Conservation (phyloP, 2,797 vertebrate species). For the Channallabes apus region DNA sequence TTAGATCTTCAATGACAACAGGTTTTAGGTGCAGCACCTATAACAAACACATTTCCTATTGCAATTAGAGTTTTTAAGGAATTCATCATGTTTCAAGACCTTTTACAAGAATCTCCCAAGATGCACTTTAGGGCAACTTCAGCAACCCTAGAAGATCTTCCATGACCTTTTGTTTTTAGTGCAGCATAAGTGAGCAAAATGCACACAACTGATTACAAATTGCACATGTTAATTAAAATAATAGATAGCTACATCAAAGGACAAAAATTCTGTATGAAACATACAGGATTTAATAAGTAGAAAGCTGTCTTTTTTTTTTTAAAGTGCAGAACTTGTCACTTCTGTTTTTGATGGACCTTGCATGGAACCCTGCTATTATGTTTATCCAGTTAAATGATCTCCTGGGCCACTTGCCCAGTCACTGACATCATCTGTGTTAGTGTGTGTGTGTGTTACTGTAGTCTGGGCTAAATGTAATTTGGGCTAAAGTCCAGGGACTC, state of each 20-base stretch:
- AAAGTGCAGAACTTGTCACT: not conserved
- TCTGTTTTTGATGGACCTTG: slow-evolving; percentile 30
- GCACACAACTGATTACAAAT: not conserved
- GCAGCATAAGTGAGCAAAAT: not conserved
- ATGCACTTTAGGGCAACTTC: not conserved
- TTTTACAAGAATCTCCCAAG: not conserved
- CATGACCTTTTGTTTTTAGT: not conserved
- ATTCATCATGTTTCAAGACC: not conserved
- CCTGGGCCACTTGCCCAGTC: slow-evolving; percentile 47
- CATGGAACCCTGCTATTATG: slow-evolving; percentile 37
- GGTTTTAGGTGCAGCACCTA: not conserved
- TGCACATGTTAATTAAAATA: not conserved
- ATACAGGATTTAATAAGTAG: not conserved
- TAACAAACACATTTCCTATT: not conserved
- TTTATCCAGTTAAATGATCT: slow-evolving; percentile 52
- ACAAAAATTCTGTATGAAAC: not conserved
- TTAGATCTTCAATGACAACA: not conserved
- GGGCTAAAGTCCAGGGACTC: slow-evolving; percentile 10
- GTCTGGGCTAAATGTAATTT: slow-evolving; percentile 25
- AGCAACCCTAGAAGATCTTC: not conserved
- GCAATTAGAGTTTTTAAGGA: not conserved
- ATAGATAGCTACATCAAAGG: not conserved
- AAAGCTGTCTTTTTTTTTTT: slow-evolving; percentile 5
- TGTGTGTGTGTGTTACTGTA: slow-evolving; percentile 13
- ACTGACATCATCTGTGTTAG: slow-evolving; percentile 51